These are phyloP conservation scores for Axinella damicornis DNA, from an alignment of 37 sponge, comb jelly and placozoan genomes.

Conservation along the genomic window DNA sequence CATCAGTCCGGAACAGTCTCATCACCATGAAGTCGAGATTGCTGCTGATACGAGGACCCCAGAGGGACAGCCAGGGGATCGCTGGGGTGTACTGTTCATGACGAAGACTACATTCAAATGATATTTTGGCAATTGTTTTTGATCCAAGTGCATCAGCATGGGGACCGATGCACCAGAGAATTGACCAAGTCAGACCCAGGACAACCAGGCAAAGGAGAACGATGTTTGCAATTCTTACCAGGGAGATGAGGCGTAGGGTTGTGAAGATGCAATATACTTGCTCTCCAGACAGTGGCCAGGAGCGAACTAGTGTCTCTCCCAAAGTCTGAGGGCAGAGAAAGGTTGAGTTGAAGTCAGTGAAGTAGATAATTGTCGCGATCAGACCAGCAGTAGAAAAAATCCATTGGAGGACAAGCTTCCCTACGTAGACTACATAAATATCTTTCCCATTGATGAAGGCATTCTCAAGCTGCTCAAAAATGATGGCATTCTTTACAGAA, in stretches of 20 bases:
- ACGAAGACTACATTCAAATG: slow-evolving; percentile 40
- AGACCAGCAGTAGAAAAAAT: slow-evolving; percentile 32
- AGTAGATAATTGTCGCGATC: slow-evolving; percentile 14
- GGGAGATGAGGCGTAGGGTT: slow-evolving; percentile 50
- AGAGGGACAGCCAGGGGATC: slow-evolving; percentile 10
- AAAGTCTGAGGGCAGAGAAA: slow-evolving; percentile 56
- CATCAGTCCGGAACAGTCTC: slow-evolving; percentile 61
- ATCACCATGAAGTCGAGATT: slow-evolving; percentile 64
- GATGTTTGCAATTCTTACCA: slow-evolving; percentile 53
- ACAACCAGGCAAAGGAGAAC: slow-evolving; percentile 48
- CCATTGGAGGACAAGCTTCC: slow-evolving; percentile 43
- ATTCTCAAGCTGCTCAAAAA: slow-evolving; percentile 30
- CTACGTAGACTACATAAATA: slow-evolving; percentile 46
- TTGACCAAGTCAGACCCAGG: slow-evolving; percentile 42
- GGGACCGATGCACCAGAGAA: slow-evolving; percentile 44
- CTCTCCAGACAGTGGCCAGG: slow-evolving; percentile 26
- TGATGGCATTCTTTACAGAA: slow-evolving; percentile 43
- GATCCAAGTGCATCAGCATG: slow-evolving; percentile 58
- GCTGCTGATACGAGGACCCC: slow-evolving; percentile 30
- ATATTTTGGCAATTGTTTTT: slow-evolving; percentile 40
- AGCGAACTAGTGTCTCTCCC: not conserved
- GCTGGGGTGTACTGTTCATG: slow-evolving; percentile 48
- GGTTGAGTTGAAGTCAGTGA: slow-evolving; percentile 46
- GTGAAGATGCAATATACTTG: slow-evolving; percentile 64
- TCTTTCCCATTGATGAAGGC: slow-evolving; percentile 48